A percentile compares a stretch with the other conserved stretches of the same genome.
phyloP scores from a whole-genome alignment of 2,797 vertebrate species.

The Tolypeutes matacus region DNA sequence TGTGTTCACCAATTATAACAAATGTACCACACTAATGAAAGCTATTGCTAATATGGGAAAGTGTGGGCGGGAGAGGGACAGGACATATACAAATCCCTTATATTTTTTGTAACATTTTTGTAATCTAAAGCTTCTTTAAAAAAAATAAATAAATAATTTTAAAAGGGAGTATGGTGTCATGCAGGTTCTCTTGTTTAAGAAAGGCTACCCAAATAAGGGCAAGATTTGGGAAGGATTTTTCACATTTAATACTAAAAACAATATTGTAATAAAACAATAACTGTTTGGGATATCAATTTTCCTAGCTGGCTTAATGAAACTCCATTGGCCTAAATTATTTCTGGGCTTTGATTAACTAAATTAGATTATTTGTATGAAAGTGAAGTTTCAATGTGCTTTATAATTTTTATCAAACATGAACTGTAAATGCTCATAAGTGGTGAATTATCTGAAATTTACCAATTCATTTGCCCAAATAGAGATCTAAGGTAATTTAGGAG shows the following conservation, averaged over 20 bases:
- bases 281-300: not conserved
- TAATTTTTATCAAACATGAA: constrained; percentile 51
- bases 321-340: constrained; percentile 21
- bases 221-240: not conserved
- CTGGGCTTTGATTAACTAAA: constrained; percentile 42
- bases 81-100: no score
- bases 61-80: no score
- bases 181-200: not conserved
- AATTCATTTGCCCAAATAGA: constrained; percentile 10
- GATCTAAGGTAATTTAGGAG: not conserved
- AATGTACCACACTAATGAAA: no score
- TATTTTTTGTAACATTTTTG: no score
- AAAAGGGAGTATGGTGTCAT: not conserved
- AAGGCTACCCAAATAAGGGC: not conserved
- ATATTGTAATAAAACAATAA: not conserved
- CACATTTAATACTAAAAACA: not conserved
- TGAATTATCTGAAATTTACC: constrained; percentile 59
- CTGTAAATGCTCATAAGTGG: constrained; percentile 45
- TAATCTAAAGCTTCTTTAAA: no score
- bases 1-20: no score
- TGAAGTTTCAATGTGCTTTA: not conserved
- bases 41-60: no score
- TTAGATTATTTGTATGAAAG: not conserved
- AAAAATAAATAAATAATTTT: no score
- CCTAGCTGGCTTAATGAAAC: not conserved